phyloP scores from a whole-genome alignment of 2,797 vertebrate genomes.

The Ctenopoma kingsleyae region DNA sequence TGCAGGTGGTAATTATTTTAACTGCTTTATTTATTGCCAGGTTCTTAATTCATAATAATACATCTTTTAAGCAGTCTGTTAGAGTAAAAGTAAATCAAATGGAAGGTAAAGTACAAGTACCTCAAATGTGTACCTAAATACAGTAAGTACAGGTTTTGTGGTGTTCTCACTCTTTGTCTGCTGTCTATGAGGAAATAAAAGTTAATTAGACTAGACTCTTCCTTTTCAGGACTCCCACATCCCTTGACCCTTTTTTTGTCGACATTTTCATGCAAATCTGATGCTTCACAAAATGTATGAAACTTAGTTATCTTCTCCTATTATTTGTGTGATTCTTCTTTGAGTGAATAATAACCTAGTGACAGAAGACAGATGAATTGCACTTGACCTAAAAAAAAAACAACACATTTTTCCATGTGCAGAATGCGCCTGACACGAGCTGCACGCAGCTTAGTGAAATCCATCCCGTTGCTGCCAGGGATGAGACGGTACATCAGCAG shows the following conservation, averaged over 20 bases:
- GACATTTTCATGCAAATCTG: neutral
- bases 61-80: no score
- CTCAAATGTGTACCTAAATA: no score
- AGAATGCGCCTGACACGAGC: neutral
- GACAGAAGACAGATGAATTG: neutral
- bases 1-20: no score
- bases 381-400: neutral
- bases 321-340: neutral
- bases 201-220: neutral
- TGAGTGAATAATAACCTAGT: conserved; percentile 4
- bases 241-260: neutral
- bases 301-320: neutral
- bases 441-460: neutral
- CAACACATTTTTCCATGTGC: neutral
- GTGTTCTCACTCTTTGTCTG: no score
- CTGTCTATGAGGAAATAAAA: no score
- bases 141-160: no score
- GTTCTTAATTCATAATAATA: no score
- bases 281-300: neutral
- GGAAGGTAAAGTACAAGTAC: no score
- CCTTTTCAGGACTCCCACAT: neutral
- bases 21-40: no score
- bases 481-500: conserved; percentile 28
- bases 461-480: neutral
- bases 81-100: no score